phyloP scores from a whole-genome alignment of 2,888 invertebrate species.

The Acholoe squamosa region DNA sequence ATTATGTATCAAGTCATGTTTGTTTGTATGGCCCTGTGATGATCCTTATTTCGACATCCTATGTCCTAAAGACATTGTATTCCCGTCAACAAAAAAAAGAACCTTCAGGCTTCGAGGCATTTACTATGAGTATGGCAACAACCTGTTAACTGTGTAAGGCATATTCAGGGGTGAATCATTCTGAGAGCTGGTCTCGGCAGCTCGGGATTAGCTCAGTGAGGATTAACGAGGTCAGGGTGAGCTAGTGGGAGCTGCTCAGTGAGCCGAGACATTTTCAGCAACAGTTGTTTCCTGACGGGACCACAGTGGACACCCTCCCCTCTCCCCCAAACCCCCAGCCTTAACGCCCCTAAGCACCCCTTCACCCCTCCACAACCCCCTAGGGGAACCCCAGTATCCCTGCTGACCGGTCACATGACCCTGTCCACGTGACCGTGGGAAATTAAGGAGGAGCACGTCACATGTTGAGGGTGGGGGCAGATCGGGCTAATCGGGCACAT shows the following conservation, averaged over 20 bases:
- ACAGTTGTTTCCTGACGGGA: constrained; percentile 44
- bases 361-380: constrained; percentile 28
- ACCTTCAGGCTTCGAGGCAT: too few species aligned
- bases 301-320: not conserved
- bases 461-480: constrained; percentile 12
- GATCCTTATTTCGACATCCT: too few species aligned
- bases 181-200: not conserved
- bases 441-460: constrained; percentile 49
- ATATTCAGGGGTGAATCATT: not conserved
- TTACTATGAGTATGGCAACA: too few species aligned
- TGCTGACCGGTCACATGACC: constrained; percentile 45
- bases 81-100: too few species aligned
- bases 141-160: too few species aligned
- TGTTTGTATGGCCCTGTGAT: too few species aligned
- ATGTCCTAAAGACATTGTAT: too few species aligned
- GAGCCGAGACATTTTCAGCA: constrained; percentile 43
- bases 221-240: too few species aligned
- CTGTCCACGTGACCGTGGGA: constrained; percentile 40
- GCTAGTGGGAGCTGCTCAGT: not conserved
- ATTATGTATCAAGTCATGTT: too few species aligned
- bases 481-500: constrained; percentile 49
- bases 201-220: not conserved
- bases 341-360: constrained; percentile 30
- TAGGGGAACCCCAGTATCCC: not conserved
- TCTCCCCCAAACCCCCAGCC: not conserved